These are phyloP conservation scores for Troilus luridus DNA, from an alignment of 2,888 invertebrate species.

Conservation along the genomic window DNA sequence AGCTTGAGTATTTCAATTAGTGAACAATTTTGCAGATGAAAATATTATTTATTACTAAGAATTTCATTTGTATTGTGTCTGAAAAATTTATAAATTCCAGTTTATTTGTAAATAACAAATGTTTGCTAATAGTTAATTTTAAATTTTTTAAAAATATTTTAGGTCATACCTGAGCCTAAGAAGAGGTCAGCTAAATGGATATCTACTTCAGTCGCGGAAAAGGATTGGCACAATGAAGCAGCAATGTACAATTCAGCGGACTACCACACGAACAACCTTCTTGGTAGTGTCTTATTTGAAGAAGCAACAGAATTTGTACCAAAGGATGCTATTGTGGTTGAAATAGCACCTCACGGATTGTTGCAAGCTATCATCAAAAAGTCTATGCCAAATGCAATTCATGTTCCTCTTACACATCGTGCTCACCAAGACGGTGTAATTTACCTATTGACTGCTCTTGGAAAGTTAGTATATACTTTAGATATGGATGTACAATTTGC, in stretches of 20 bases:
- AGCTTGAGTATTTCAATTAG: not conserved
- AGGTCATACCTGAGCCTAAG: slow-evolving; percentile 71
- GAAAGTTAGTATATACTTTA: slow-evolving; percentile 60
- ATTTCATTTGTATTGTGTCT: too few species aligned
- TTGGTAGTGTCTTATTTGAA: slow-evolving; percentile 83
- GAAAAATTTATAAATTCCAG: too few species aligned
- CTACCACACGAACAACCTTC: slow-evolving; percentile 79
- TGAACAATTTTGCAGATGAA: too few species aligned
- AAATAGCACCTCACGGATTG: slow-evolving; percentile 91
- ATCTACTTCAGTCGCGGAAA: slow-evolving; percentile 76
- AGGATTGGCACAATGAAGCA: slow-evolving; percentile 73
- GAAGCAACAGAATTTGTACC: slow-evolving; percentile 87
- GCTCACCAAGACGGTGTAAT: slow-evolving; percentile 58
- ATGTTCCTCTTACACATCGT: slow-evolving; percentile 60
- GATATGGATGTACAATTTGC: not conserved
- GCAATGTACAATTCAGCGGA: slow-evolving; percentile 75
- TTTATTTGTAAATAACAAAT: too few species aligned
- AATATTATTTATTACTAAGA: not conserved
- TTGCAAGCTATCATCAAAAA: slow-evolving; percentile 89
- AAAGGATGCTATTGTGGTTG: slow-evolving; percentile 85
- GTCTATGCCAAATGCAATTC: slow-evolving; percentile 72
- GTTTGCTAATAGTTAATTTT: too few species aligned
- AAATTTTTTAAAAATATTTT: too few species aligned
- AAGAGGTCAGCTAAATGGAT: slow-evolving; percentile 77
- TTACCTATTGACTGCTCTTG: slow-evolving; percentile 59